Evolutionary conservation across 2,888 invertebrate genomes (phyloP), one percentile per base, ranked within the genome.

Genomic region (Ecliptopera silaceata): DNA sequence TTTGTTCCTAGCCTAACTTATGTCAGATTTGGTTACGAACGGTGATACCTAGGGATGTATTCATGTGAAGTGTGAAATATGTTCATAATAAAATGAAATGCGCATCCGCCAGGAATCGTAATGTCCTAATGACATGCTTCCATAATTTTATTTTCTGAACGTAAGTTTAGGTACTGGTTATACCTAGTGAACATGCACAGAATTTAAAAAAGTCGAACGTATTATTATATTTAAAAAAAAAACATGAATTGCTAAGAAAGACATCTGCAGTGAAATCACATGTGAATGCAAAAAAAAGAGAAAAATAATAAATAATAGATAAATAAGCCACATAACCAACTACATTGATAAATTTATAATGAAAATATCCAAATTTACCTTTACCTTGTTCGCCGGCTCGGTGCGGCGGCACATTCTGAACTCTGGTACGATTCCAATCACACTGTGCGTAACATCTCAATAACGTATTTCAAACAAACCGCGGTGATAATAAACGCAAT

Each of bases 241-340:
- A 83, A 84, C 84, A 88, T 88, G 88, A 87, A 87, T 84, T 83
- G 84, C 85, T 82, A 83, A 80, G 77, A 80, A 82, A 80, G 82
- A 84, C 80, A 82, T 82, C 82, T 86, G 89, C 88, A 87, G 91
- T 90, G 91, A 91, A 90, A 90, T 91, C 91, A 91, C 91, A 91
- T 91, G 91, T 91, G 90, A 91, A 90, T 90, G 90, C 88, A 88
- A 88, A 84, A 80, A n/a, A 78, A 82, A 79, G 74, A 69, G 56
- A 74, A 82, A 36, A 79, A 82, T 79, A 84, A 85, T 80, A 85
- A 85, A 88, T 84, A 87, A 86, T 86, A 87, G 72, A 89, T 89
- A 89, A 85, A 88, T 86, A 90, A 89, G 89, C 89, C 84, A 89
- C 83, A 88, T 86, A 84, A 89, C 89, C 85, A 86, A 80, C 86